Percentiles rank a stretch among this genome's conserved stretches.
Evolutionary conservation across 2,113 vertebrate species (phyloP).

Genomic region (Raja brachyura): DNA sequence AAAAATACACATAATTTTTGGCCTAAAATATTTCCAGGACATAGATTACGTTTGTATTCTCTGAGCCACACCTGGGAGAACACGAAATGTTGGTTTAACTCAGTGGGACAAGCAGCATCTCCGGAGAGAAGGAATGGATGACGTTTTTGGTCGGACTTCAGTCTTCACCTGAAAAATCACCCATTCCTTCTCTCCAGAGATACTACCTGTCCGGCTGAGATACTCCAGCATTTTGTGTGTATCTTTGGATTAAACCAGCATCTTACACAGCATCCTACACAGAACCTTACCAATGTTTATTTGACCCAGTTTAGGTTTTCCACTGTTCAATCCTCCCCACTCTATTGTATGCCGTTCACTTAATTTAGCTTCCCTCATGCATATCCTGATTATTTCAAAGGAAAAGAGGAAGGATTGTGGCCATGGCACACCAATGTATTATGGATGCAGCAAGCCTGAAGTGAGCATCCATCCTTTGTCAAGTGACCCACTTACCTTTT

Average conservation of each 20-base stretch:
- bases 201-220: too few relatives aligned
- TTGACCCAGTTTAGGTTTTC: neutral
- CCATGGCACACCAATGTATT: neutral
- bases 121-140: too few relatives aligned
- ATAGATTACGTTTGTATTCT: neutral
- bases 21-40: neutral
- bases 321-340: neutral
- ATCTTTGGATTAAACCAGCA: too few relatives aligned
- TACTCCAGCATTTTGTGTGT: too few relatives aligned
- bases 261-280: too few relatives aligned
- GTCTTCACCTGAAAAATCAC: too few relatives aligned
- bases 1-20: neutral
- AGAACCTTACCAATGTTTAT: neutral
- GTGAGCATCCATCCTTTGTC: neutral
- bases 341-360: neutral
- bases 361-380: neutral
- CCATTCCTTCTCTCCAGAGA: too few relatives aligned
- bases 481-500: neutral
- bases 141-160: too few relatives aligned
- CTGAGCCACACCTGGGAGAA: neutral
- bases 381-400: neutral
- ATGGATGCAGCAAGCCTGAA: neutral
- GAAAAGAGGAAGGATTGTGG: neutral
- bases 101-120: too few relatives aligned
- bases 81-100: too few relatives aligned